Evolutionary conservation across 2,797 vertebrate genomes (phyloP).

Genomic region (Paramormyrops hopkinsi): DNA sequence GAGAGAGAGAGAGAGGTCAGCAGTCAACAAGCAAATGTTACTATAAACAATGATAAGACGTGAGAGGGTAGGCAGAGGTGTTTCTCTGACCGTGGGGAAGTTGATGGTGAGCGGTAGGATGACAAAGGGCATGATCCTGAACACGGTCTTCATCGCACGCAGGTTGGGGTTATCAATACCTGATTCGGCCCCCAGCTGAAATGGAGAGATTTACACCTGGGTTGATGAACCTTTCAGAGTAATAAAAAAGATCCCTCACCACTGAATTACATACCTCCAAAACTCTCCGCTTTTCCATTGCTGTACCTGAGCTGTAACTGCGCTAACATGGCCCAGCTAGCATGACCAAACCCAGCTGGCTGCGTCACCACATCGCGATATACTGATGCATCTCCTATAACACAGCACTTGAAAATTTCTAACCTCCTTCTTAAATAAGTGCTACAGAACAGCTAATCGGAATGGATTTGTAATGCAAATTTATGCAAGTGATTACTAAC

Average conservation of each 20-base stretch:
- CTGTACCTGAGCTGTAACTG: not conserved
- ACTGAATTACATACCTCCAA: not conserved
- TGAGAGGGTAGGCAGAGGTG: not conserved
- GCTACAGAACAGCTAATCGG: not conserved
- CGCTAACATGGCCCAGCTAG: not conserved
- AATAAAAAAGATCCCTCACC: not conserved
- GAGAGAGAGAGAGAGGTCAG: not conserved
- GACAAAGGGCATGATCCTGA: conserved; percentile 73
- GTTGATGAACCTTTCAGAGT: not conserved
- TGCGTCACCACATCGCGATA: not conserved
- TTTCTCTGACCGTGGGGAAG: conserved; percentile 73
- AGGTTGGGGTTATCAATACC: conserved; percentile 77
- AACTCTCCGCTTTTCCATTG: not conserved
- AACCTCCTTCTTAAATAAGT: not conserved
- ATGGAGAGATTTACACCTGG: not conserved
- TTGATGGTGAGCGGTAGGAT: conserved; percentile 78
- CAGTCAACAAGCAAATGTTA: conserved; percentile 3
- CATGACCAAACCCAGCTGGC: not conserved
- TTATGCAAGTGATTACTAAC: not conserved
- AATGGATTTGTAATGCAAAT: not conserved
- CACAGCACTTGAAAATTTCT: not conserved
- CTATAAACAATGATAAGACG: not conserved
- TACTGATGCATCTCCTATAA: not conserved
- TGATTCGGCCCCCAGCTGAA: conserved; percentile 76
- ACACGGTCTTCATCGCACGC: conserved; percentile 69